Evolutionary conservation across 2,113 vertebrate genomes (phyloP), one percentile per base, ranked within the genome.

Genomic region (Cinclus cinclus): DNA sequence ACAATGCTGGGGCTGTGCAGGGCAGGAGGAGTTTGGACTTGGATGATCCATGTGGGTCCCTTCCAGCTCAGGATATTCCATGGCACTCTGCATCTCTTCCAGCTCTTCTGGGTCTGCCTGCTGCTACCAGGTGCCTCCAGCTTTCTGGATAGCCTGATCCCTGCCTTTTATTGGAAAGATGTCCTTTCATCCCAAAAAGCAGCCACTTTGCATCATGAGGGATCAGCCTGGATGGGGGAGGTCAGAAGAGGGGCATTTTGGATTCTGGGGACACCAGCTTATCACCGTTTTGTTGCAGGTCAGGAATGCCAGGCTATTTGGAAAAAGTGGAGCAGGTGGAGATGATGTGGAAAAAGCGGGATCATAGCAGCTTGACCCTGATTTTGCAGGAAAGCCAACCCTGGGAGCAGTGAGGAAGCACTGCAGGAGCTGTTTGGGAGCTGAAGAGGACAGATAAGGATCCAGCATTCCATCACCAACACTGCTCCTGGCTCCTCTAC

Each of bases 221-320:
- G 18, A 82, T 35, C 17, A 31, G 70, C 49, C n/a, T 33, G 44
- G 16, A 35, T 20, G 14, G 24, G 28, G 41, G 6, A 83, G 24
- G 41, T 31, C 0, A 0, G 16, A 73, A 76, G 64, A 62, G 2
- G 8, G 0, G 0, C 2, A 24, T 41, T 64, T n/a, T 49, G n/a
- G 19, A 10, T 33, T 78, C n/a, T 4, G 2, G 0, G 56, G 42
- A 15, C 39, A 47, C 1, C 37, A 69, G 59, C n/a, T 77, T 16
- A 52, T 60, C 28, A 6, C 42, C 33, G 3, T 10, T 42, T 31
- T 60, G 27, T 19, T 39, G 21, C 9, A 5, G 25, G n/a, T 63
- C 39, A 71, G 39, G 30, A 80, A 74, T 59, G 9, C 33, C 74
- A 47, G 12, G 68, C 15, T 1, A 0, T 31, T 35, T 8, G 10